Evolutionary conservation across 2,113 vertebrate species (phyloP).

Genomic region (Myotis davidii): DNA sequence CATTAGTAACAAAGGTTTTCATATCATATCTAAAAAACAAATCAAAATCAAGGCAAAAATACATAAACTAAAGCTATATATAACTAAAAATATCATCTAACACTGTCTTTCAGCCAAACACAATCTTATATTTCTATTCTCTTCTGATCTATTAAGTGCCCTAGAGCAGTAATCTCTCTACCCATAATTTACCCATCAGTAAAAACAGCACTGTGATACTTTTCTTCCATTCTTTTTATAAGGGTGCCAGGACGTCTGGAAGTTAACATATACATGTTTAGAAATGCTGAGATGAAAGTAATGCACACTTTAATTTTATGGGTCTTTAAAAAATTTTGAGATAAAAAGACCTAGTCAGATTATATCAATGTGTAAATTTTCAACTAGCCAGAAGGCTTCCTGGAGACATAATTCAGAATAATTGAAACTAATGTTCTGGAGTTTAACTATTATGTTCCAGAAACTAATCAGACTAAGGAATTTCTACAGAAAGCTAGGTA

Average conservation of each 20-base stretch:
- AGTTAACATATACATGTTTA: conserved; percentile 63
- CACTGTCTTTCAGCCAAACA: conserved; percentile 59
- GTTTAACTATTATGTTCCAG: conserved; percentile 42
- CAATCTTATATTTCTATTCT: conserved; percentile 53
- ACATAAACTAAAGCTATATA: conserved; percentile 57
- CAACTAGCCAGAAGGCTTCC: conserved; percentile 69
- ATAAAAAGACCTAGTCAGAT: conserved; percentile 68
- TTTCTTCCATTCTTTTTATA: conserved; percentile 68
- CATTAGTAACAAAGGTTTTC: conserved; percentile 43
- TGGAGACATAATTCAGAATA: conserved; percentile 60
- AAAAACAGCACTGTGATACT: conserved; percentile 56
- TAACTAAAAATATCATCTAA: conserved; percentile 57
- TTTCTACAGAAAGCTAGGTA: conserved; percentile 47
- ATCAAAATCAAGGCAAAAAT: conserved; percentile 60
- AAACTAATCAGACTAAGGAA: conserved; percentile 60
- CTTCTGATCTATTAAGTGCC: conserved; percentile 66
- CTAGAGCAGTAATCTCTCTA: conserved; percentile 53
- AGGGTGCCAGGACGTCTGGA: conserved; percentile 68
- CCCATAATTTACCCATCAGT: conserved; percentile 61
- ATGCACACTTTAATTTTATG: conserved; percentile 70
- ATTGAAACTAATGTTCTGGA: conserved; percentile 62
- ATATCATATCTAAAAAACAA: conserved; percentile 45
- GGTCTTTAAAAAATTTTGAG: conserved; percentile 60
- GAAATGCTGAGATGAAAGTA: conserved; percentile 72
- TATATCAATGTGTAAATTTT: conserved; percentile 68